phyloP scores from a whole-genome alignment of 2,888 invertebrate species.

The Caenorhabditis doughertyi region DNA sequence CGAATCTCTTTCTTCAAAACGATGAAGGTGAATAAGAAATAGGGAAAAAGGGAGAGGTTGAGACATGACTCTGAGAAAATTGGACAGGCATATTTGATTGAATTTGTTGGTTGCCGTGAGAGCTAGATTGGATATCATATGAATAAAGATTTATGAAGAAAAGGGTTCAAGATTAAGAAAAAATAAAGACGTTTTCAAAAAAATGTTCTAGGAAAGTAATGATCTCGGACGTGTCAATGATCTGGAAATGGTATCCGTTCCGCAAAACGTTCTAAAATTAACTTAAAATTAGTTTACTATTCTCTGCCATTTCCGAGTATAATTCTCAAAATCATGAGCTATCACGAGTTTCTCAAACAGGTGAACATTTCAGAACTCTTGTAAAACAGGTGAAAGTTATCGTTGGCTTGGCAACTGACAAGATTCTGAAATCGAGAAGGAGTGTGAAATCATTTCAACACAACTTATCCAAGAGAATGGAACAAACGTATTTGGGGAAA shows the following conservation, averaged over 20 bases:
- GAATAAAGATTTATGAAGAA: neutral
- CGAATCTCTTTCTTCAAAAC: slow-evolving; percentile 22
- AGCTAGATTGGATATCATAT: slow-evolving; percentile 17
- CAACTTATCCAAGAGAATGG: neutral
- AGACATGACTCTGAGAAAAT: slow-evolving; percentile 40
- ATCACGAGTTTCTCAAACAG: neutral
- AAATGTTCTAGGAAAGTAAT: neutral
- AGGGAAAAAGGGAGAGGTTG: neutral
- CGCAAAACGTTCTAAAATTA: too few relatives aligned
- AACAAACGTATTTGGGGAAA: neutral
- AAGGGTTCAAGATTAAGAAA: neutral
- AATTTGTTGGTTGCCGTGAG: slow-evolving; percentile 56
- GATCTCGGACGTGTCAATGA: too few relatives aligned
- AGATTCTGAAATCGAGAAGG: neutral
- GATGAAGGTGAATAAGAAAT: slow-evolving; percentile 2
- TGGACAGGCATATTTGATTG: slow-evolving; percentile 54
- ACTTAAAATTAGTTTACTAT: too few relatives aligned
- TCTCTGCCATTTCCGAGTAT: too few relatives aligned
- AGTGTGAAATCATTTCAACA: neutral
- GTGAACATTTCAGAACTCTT: neutral
- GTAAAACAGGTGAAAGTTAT: neutral
- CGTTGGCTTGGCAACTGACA: neutral
- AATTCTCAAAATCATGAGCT: too few relatives aligned
- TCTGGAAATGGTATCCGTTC: too few relatives aligned
- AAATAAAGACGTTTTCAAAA: neutral